Percentiles rank a stretch among this genome's conserved stretches.
Conservation (phyloP, 2,797 vertebrate genomes). For the Decapterus maruadsi region DNA sequence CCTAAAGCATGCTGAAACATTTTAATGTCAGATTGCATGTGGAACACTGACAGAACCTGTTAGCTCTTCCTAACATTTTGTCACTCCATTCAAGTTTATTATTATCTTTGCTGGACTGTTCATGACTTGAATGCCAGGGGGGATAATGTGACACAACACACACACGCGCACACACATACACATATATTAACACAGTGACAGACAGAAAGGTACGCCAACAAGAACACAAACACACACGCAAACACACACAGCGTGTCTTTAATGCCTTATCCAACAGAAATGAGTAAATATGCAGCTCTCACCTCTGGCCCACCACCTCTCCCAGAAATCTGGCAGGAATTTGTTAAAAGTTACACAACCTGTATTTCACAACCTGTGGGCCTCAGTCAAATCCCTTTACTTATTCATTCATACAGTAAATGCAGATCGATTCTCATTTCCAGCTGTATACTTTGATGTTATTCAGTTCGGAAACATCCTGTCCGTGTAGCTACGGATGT, state of each 20-base stretch:
- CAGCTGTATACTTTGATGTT: conserved; percentile 21
- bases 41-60: conserved; percentile 57
- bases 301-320: conserved; percentile 67
- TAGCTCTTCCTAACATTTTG: conserved; percentile 36
- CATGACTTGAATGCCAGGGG: conserved; percentile 48
- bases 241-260: conserved; percentile 44
- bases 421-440: conserved; percentile 55
- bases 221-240: conserved; percentile 15
- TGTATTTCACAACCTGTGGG: conserved; percentile 73
- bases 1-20: conserved; percentile 14
- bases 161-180: conserved; percentile 21
- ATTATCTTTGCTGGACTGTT: conserved; percentile 56
- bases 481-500: conserved; percentile 28
- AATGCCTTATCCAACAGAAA: conserved; percentile 69
- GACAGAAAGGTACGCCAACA: conserved; percentile 7
- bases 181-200: conserved; percentile 13
- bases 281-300: conserved; percentile 62
- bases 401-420: conserved; percentile 70
- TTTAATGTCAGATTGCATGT: conserved; percentile 30
- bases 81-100: conserved; percentile 62
- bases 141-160: conserved; percentile 41
- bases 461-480: conserved; percentile 39
- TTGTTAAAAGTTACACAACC: conserved; percentile 78
- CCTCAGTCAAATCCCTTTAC: conserved; percentile 70
- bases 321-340: conserved; percentile 65